A percentile compares a stretch with the other conserved stretches of the same genome.
Evolutionary conservation across 2,113 vertebrate genomes (phyloP).

Genomic region (Dolichotis patagonum): DNA sequence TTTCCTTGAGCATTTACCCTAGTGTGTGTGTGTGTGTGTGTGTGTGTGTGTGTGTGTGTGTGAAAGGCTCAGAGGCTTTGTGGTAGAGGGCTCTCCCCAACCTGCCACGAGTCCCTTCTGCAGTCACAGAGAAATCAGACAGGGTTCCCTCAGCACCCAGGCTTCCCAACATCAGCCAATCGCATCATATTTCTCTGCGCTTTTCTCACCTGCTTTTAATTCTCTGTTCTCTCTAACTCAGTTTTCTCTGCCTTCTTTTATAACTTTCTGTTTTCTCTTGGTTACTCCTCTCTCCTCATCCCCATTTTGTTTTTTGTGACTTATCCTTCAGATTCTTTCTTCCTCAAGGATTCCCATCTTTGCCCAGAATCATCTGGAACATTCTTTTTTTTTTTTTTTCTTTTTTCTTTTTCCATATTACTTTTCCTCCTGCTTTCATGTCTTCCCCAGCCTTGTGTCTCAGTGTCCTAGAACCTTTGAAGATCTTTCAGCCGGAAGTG

Average conservation of each 20-base stretch:
- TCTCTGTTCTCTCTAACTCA: constrained; percentile 7
- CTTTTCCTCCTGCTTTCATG: background rate
- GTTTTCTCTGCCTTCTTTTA: background rate
- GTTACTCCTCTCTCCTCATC: background rate
- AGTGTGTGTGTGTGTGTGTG: background rate
- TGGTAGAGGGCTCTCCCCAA: background rate
- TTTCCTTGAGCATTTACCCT: constrained; percentile 48
- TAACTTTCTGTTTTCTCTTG: constrained; percentile 38
- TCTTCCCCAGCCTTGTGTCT: background rate
- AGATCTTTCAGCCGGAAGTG: background rate
- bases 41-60: background rate
- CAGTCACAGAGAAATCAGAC: background rate
- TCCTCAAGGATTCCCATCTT: background rate
- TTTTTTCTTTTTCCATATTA: background rate
- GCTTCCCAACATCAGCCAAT: background rate
- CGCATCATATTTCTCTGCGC: background rate
- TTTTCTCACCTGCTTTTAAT: constrained; percentile 54
- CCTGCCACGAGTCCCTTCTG: background rate
- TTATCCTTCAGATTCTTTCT: background rate
- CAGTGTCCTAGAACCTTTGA: background rate
- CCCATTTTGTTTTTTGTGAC: background rate
- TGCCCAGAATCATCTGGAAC: background rate
- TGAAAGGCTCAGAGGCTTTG: background rate
- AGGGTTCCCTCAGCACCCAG: background rate
- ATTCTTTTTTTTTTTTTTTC: background rate